phyloP scores from a whole-genome alignment of 2,797 vertebrate genomes.

The Carcharodon carcharias region DNA sequence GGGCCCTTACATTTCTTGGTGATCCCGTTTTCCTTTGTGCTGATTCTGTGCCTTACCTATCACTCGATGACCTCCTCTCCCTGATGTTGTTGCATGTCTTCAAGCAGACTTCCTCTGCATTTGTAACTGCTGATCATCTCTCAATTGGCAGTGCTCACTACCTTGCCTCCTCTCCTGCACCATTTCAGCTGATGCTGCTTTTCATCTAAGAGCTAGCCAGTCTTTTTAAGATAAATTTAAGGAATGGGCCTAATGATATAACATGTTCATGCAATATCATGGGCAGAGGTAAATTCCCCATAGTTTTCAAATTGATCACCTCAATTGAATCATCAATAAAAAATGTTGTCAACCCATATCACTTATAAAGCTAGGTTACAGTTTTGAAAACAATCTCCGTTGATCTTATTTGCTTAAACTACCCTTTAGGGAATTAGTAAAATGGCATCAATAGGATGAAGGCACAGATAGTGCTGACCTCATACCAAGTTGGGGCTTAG shows the following conservation, averaged over 20 bases:
- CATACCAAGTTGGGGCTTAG: not conserved
- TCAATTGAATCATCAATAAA: not conserved
- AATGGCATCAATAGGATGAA: not conserved
- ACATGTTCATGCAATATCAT: not conserved
- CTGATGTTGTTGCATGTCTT: not conserved
- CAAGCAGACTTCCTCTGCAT: not conserved
- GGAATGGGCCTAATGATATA: not conserved
- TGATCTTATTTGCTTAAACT: not conserved
- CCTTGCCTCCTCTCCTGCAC: not conserved
- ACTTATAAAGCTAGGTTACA: not conserved
- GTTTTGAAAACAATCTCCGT: not conserved
- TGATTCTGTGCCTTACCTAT: not conserved
- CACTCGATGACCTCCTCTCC: not conserved
- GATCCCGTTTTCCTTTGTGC: not conserved
- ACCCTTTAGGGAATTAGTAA: not conserved
- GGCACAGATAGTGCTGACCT: not conserved
- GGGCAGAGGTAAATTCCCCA: not conserved
- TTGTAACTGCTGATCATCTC: not conserved
- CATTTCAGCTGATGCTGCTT: not conserved
- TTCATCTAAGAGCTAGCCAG: not conserved
- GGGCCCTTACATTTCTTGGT: not conserved
- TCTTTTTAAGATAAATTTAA: not conserved
- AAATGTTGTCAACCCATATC: not conserved
- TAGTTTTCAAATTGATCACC: not conserved
- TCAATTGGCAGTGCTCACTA: not conserved